Evolutionary conservation across 2,888 invertebrate genomes (phyloP).

Genomic region (Polyommatus iphigenia): DNA sequence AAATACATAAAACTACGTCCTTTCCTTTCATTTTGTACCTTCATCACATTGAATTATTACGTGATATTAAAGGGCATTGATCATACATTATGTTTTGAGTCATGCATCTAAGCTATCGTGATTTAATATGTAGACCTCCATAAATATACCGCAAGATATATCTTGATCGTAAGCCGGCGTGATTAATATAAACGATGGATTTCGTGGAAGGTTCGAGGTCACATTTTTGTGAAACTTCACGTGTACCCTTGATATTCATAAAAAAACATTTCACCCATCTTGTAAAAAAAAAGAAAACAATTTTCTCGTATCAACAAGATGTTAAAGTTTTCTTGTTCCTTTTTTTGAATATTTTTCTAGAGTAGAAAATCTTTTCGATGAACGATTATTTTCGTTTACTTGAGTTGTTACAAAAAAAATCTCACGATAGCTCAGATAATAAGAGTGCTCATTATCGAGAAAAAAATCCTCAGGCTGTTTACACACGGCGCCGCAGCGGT

Average conservation of each 20-base stretch:
- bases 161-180: conserved; percentile 1
- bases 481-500: too few relatives aligned
- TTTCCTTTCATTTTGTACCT: neutral
- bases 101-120: neutral
- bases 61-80: conserved; percentile 8
- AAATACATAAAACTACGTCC: neutral
- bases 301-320: neutral
- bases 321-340: neutral
- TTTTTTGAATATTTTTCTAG: neutral
- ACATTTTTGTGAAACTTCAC: conserved; percentile 1
- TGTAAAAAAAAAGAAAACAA: neutral
- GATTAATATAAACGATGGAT: conserved; percentile 16
- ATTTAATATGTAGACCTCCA: conserved; percentile 12
- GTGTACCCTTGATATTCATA: neutral
- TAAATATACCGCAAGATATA: conserved; percentile 11
- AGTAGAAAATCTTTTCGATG: neutral
- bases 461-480: too few relatives aligned
- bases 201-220: neutral
- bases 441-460: too few relatives aligned
- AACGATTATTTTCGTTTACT: neutral
- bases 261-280: neutral
- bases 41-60: neutral
- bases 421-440: too few relatives aligned
- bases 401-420: neutral
- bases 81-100: conserved; percentile 4